These are phyloP conservation scores for Pholis gunnellus DNA, from an alignment of 2,113 vertebrate species.

Conservation along the genomic window DNA sequence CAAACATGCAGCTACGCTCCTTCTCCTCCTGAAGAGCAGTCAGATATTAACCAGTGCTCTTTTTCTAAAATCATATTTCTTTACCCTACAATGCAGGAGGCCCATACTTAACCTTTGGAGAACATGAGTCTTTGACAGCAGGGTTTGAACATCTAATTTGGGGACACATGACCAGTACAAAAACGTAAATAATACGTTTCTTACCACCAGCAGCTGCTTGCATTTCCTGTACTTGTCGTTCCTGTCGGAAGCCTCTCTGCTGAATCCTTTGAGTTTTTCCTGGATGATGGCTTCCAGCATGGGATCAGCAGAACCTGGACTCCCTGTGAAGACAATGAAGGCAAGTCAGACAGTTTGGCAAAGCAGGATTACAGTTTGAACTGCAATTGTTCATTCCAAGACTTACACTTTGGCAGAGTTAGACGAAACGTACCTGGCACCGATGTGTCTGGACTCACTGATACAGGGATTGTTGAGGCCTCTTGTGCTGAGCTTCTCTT, in stretches of 20 bases:
- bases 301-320: constrained; percentile 84
- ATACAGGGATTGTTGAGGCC: constrained; percentile 64
- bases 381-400: not conserved
- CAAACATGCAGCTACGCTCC: constrained; percentile 90
- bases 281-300: constrained; percentile 90
- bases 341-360: not conserved
- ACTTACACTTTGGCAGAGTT: not conserved
- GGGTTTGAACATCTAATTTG: not conserved
- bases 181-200: constrained; percentile 44
- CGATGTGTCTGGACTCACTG: constrained; percentile 82
- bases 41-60: constrained; percentile 1
- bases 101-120: not conserved
- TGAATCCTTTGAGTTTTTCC: constrained; percentile 91
- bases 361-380: not conserved
- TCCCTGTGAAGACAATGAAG: constrained; percentile 79
- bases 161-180: not conserved
- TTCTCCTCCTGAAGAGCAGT: constrained; percentile 90
- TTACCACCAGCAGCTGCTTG: constrained; percentile 94
- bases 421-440: constrained; percentile 76
- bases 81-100: not conserved
- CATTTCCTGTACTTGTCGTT: constrained; percentile 95
- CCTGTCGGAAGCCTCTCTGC: constrained; percentile 91
- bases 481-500: constrained; percentile 80
- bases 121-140: not conserved
- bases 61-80: constrained; percentile 2